Evolutionary conservation across 2,888 invertebrate genomes (phyloP), one percentile per base, ranked within the genome.

Genomic region (Cheilosia urbana): DNA sequence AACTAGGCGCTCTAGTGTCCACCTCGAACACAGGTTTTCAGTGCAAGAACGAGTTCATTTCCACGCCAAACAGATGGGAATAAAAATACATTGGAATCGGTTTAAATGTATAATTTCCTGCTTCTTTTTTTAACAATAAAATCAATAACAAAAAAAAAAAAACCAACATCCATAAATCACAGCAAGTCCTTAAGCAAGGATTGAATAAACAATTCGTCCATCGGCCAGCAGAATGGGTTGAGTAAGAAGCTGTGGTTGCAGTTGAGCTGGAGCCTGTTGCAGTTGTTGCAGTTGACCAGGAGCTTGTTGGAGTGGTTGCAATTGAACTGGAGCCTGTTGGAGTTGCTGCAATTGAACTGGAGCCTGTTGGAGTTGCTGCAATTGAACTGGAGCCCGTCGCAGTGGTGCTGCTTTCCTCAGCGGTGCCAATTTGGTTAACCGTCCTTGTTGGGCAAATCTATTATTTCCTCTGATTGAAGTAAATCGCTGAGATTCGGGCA

Each of bases 151-250:
- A 53, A 30, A 21, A 37, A 42, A 42, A 58, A 27, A 19, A 7
- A 2, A 17, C 17, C n/a, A n/a, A 11, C 24, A 15, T 30, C 4
- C 24, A 4, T 17, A 42, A 37, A 13, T 27, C 40, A 40, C 3
- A n/a, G 11, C 3, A 4, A 13, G 47, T 17, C 40, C n/a, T 65
- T 34, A 83, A 2, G 55, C 72, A 2, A 72, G 19, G 30, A 78
- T 4, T 1, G 79, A 51, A 3, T 84, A 84, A 0, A 84, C 63
- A 37, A 84, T 40, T 5, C 83, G 34, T 75, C 83, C 83, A 69
- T 84, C 83, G 15, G 83, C 45, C 9, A 84, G 21, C 0, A 75
- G 37, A 30, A 84, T 84, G 0, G 83, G 79, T 9, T 55, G 55
- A 30, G 34, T 34, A 34, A 55, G 34, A 13, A 55, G n/a, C 30